These are phyloP conservation scores for Eriosoma lanigerum DNA, from an alignment of 1,140 invertebrate species.

Conservation along the genomic window DNA sequence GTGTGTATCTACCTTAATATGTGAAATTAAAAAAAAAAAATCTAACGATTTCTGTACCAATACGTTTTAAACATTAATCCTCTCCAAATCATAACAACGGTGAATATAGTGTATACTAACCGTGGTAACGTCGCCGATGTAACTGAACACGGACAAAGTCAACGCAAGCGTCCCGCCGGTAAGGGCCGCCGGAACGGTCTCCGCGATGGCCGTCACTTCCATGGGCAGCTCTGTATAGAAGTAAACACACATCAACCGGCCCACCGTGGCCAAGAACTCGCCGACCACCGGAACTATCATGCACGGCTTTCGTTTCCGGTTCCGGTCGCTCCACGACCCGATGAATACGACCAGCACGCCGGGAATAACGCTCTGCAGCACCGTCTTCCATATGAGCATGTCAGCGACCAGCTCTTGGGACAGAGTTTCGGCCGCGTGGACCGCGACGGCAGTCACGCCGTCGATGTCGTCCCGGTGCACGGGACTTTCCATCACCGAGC, in stretches of 20 bases:
- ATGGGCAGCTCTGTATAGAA: conserved; percentile 68
- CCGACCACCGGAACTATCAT: conserved; percentile 80
- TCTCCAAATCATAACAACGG: no score
- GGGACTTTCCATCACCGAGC: conserved; percentile 52
- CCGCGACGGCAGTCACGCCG: conserved; percentile 59
- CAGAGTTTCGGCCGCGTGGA: conserved; percentile 67
- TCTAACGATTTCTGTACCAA: no score
- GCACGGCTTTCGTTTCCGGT: conserved; percentile 76
- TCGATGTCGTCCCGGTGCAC: conserved; percentile 65
- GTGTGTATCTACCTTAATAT: no score
- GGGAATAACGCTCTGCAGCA: conserved; percentile 74
- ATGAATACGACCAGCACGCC: conserved; percentile 75
- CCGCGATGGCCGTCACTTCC: conserved; percentile 72
- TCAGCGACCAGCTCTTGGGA: conserved; percentile 74
- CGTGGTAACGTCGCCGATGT: conserved; percentile 73
- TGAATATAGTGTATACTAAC: neutral
- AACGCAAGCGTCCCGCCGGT: conserved; percentile 83
- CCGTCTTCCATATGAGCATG: conserved; percentile 78
- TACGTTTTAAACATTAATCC: no score
- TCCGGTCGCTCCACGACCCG: conserved; percentile 61
- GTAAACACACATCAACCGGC: conserved; percentile 75
- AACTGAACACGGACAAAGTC: conserved; percentile 88
- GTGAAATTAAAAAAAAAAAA: no score
- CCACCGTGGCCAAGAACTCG: conserved; percentile 73
- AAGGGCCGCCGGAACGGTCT: conserved; percentile 74